Base-by-base conservation (phyloP, 2,888 invertebrate species). In the Timema podura region DNA sequence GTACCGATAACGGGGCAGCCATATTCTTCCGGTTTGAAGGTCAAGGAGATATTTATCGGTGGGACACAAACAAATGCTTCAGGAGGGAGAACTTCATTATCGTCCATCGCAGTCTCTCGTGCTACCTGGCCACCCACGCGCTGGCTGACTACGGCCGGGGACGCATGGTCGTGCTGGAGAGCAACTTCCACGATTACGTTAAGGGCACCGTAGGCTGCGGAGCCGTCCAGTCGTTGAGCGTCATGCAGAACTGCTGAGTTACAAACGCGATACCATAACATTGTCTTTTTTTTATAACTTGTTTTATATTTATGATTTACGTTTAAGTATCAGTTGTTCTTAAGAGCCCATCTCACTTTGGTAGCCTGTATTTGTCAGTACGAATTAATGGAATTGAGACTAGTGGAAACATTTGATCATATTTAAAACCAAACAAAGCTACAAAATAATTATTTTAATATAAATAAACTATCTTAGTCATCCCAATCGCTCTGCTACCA, bases 181-280 rank as follows among this genome's bases (percentile, higher is more conserved):
- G 87, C 75, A 89, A 89, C 78, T 88, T 89, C 82, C 86, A 85
- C 68, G 88, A 89, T 79, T 89, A 84, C 76, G 84, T 88, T 73
- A 79, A 83, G 6, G 84, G 86, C 73, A 85, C 83, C 48, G 85
- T 85, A 51, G 87, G 88, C 64, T 87, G 88, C 77, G 81, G 85
- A 71, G 88, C 88, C n/a, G 84, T 88, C 46, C 61, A 61, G 11
- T 44, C 61, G 6, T 45, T 61, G 44, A 44, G 44, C 44, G 61
- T 61, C 61, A 61, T 61, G 61, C 30, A 61, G 61, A 61, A 61
- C 61, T 61, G 61, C 61, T 61, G 45, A 45, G 51, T 3, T 30
- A 30, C 1, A 30, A 30, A 30, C 30, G 30, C 30, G 3, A 30
- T 30, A 30, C 3, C 30, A 30, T 30, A 30, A 30, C 30, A 30